Base-by-base conservation (phyloP, 2,797 vertebrate genomes). In the Sciurus vulgaris region DNA sequence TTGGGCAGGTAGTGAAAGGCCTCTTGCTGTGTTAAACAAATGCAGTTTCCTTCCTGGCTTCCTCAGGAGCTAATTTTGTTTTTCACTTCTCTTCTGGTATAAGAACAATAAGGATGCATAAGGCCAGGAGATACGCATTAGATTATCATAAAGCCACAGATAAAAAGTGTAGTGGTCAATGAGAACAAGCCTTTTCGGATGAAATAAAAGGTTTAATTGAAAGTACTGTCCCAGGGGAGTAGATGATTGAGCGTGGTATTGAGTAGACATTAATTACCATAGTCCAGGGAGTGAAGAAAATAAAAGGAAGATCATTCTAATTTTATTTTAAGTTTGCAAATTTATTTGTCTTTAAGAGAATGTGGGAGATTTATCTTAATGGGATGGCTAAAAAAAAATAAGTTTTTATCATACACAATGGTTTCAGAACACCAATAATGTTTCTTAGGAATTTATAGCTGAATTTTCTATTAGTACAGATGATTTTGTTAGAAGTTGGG, bases 1-100 rank as follows among this genome's bases (percentile, higher is more conserved):
- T 54, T 86, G 97, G 97, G 97, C 98, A 99, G 98, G 98, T 98
- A 98, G 98, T 97, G 98, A 98, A 98, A 99, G 98, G 98, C 98
- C 97, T 98, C 98, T 97, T 35, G 79, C 98, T 97, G 96, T 97
- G 97, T 98, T 98, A 98, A 98, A 98, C 98, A 99, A 98, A 98
- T 97, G 97, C 91, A 73, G 69, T 98, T 99, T 99, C 98, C 98
- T 99, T 98, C 98, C 98, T 98, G 96, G 92, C 97, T 98, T 98
- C 98, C 93, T 28, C 95, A 91, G 95, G 96, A 97, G 97, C 96
- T 98, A 77, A 91, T 98, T 96, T 97, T 98, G 98, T 98, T 98
- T 97, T 98, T 97, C 97, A 94, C 97, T 98, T 98, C 93, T 98
- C 97, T 97, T 97, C 95, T 98, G 97, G 95, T 97, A 86, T 63